Base-by-base conservation (phyloP, 2,113 vertebrate species). In the Pseudorhombus dupliciocellatus region DNA sequence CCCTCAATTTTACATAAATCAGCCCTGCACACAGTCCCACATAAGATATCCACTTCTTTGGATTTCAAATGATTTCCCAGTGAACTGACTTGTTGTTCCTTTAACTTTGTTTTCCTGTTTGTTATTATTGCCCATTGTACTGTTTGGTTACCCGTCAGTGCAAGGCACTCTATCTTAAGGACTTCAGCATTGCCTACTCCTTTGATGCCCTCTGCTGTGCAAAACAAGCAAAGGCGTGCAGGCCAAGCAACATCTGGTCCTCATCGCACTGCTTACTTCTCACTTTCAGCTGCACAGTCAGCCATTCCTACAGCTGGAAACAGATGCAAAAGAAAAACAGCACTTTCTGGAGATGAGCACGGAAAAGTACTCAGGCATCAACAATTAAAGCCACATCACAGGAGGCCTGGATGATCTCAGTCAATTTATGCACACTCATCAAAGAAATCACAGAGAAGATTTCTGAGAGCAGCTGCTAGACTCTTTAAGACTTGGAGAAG, bases 221-320 rank as follows among this genome's bases (percentile, higher is more conserved):
- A 9, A 63, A 58, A 11, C 15, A 22, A 40, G 46, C 66, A 46
- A 57, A 25, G 24, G 42, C 15, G 58, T 12, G 3, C 34, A 58
- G 48, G 26, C 68, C 72, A 62, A 78, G 80, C 71, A 63, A 78
- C 83, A 80, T 88, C 82, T 88, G 84, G 65, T 78, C 61, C 55
- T 26, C 46, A 84, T 88, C 67, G 80, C 31, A 63, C 48, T 50
- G 66, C 66, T 77, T 75, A 61, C 77, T 78, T 75, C 68, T 79
- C 69, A 72, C 63, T 71, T 78, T 64, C 52, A 77, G 31, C 51
- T 40, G 61, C 42, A 66, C 55, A 69, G 70, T 31, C 55, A 65
- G 34, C 77, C 44, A 21, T 58, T 15, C 51, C 52, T 62, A 9
- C 61, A 82, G 83, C 79, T 83, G 70, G 68, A 81, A 57, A 54